These are phyloP conservation scores for Pagrus major DNA, from an alignment of 2,113 vertebrate species.

Conservation along the genomic window DNA sequence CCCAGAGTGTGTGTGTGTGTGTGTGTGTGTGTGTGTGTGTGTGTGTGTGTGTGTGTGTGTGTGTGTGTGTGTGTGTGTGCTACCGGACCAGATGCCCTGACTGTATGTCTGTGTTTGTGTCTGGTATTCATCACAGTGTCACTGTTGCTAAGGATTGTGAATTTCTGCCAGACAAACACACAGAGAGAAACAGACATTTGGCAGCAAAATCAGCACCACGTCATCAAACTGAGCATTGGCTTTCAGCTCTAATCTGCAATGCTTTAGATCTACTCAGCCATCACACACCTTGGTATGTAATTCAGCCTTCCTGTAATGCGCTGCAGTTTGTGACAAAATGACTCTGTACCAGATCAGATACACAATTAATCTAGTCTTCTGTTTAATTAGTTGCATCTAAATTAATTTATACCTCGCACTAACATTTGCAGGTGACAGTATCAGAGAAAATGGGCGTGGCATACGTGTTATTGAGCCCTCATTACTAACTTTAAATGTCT, in stretches of 20 bases:
- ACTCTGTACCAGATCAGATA: not conserved
- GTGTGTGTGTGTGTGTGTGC: conserved; percentile 18
- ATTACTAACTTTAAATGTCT: conserved; percentile 32
- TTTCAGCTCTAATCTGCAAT: conserved; percentile 35
- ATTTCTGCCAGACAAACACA: conserved; percentile 45
- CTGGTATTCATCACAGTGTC: conserved; percentile 64
- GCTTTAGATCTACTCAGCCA: conserved; percentile 14
- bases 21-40: conserved; percentile 1
- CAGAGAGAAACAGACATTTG: conserved; percentile 27
- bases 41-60: conserved; percentile 27
- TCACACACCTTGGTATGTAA: conserved; percentile 15
- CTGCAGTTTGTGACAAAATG: conserved; percentile 1
- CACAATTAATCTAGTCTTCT: not conserved
- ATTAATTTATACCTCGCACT: not conserved
- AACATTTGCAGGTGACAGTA: conserved; percentile 10
- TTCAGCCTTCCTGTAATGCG: not conserved
- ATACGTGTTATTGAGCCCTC: conserved; percentile 18
- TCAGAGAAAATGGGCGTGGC: not conserved
- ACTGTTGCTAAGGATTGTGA: conserved; percentile 51
- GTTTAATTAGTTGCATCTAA: conserved; percentile 20
- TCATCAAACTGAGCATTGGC: conserved; percentile 16
- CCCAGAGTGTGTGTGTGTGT: conserved; percentile 20
- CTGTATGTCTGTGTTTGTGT: conserved; percentile 52
- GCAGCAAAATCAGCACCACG: conserved; percentile 33
- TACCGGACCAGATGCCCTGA: conserved; percentile 34